Evolutionary conservation across 2,797 vertebrate genomes (phyloP), one percentile per base, ranked within the genome.

Genomic region (Euphonia xanthogaster): DNA sequence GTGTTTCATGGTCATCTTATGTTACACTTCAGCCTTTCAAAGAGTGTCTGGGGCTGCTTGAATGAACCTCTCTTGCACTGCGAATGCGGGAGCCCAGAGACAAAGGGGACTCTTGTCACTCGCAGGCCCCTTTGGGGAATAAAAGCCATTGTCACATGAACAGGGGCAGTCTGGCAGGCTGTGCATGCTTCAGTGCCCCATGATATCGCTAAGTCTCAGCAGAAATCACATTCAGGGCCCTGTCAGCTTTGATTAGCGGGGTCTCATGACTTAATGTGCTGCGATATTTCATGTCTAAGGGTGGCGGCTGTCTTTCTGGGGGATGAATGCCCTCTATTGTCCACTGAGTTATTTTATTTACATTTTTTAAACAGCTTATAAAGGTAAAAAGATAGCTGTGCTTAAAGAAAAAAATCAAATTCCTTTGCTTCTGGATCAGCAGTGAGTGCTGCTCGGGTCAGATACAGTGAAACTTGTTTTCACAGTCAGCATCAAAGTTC

Each of bases 101-200:
- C 98, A 98, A 98, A 98, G 97, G 97, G 90, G 93, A 97, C 98
- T 97, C 97, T 98, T 98, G 98, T 98, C 98, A 98, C 92, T 79
- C 77, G 94, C 95, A 87, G 96, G 97, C 97, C 98, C 97, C 97
- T 96, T 96, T 96, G 5, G 90, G 96, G 96, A 96, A 97, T 97
- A 95, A 96, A 97, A 96, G 97, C 97, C 97, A 97, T 98, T 98
- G 98, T 98, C 97, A 96, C 94, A 93, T 71, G 91, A 93, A 95
- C 96, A 97, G 93, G 97, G 97, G 97, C 97, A 93, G 98, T 97
- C 98, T 97, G 96, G 98, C 98, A 96, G 98, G 97, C 97, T 94
- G 95, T 97, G 96, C 97, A 97, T 96, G 97, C 97, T 98, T 97
- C 97, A 97, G 96, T 97, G 97, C 97, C 96, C 97, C 95, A 91